A percentile compares a stretch with the other conserved stretches of the same genome.
These are phyloP conservation scores for Centropus unirufus DNA, from an alignment of 2,113 vertebrate genomes.

Conservation along the genomic window DNA sequence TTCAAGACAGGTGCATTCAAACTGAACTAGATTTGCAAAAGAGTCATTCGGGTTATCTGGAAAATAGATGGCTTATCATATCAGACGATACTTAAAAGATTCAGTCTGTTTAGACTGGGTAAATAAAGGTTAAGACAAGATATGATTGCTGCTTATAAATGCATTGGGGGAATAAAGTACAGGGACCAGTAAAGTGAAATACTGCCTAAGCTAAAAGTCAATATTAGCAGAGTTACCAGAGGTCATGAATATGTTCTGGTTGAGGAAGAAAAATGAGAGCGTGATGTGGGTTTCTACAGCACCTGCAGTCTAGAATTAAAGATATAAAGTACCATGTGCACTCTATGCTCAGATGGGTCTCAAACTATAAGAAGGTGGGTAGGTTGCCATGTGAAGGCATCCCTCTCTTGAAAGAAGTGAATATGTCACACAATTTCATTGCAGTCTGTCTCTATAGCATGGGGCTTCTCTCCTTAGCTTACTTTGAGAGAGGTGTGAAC, in stretches of 20 bases:
- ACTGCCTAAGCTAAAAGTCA: neutral
- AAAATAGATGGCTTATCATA: neutral
- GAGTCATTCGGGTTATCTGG: neutral
- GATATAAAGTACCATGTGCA: neutral
- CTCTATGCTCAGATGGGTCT: neutral
- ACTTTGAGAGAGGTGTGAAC: neutral
- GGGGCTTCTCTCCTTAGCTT: neutral
- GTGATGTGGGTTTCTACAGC: neutral
- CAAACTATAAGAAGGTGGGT: neutral
- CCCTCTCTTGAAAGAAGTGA: neutral
- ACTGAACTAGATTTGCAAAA: neutral
- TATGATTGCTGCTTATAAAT: neutral
- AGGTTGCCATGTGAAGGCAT: neutral
- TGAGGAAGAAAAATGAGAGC: neutral
- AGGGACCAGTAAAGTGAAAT: neutral
- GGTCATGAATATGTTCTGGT: neutral
- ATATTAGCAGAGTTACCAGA: neutral
- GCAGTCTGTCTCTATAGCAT: neutral
- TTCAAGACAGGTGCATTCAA: neutral
- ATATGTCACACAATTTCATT: neutral
- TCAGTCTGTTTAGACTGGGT: slow-evolving; percentile 6
- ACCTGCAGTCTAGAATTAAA: neutral
- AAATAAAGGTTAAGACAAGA: neutral
- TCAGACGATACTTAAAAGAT: neutral
- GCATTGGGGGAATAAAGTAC: neutral